These are phyloP conservation scores for Sebastes goodei DNA, from an alignment of 2,797 vertebrate species.

Conservation along the genomic window DNA sequence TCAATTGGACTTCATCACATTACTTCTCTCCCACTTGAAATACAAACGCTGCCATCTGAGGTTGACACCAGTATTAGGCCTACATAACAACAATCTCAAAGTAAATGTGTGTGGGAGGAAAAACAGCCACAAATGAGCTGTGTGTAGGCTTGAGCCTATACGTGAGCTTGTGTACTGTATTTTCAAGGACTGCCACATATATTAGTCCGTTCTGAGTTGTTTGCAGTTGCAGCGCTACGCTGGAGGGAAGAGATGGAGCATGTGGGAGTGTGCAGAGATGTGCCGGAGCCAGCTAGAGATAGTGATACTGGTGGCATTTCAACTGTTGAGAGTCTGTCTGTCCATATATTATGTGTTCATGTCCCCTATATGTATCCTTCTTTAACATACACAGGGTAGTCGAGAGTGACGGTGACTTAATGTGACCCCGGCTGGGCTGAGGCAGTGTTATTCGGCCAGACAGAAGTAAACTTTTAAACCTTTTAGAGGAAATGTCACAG, in stretches of 20 bases:
- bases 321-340: background rate
- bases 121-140: background rate
- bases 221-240: constrained; percentile 23
- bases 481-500: background rate
- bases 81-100: constrained; percentile 6
- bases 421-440: constrained; percentile 15
- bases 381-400: background rate
- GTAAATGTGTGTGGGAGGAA: constrained; percentile 21
- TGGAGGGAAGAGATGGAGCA: constrained; percentile 48
- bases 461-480: constrained; percentile 22
- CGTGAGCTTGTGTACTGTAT: constrained; percentile 7
- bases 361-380: background rate
- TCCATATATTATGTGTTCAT: background rate
- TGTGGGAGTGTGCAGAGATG: constrained; percentile 57
- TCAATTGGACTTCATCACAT: background rate
- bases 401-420: constrained; percentile 4
- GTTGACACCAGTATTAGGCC: background rate
- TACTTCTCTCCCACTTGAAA: background rate
- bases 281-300: constrained; percentile 24
- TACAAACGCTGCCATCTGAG: constrained; percentile 13
- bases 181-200: constrained; percentile 25
- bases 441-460: background rate
- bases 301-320: constrained; percentile 13
- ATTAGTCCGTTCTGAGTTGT: constrained; percentile 26
- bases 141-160: background rate